phyloP scores from a whole-genome alignment of 2,888 invertebrate genomes.

The Epirrhoe alternata region DNA sequence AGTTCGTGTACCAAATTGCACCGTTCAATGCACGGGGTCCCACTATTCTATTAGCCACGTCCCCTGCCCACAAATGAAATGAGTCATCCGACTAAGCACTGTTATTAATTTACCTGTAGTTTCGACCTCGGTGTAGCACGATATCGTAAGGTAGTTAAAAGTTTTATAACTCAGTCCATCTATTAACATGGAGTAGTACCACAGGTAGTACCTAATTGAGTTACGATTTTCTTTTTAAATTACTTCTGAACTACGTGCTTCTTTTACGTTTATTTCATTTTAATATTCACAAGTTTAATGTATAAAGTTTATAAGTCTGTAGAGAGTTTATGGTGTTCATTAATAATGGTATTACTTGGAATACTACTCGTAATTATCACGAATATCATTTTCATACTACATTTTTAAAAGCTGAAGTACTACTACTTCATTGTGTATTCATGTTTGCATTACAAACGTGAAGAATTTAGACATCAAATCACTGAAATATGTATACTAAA shows the following conservation, averaged over 20 bases:
- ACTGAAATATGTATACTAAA: neutral
- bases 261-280: conserved; percentile 23
- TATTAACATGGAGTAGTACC: conserved; percentile 30
- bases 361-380: neutral
- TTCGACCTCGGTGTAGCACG: conserved; percentile 33
- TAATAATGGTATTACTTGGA: neutral
- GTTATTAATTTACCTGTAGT: conserved; percentile 51
- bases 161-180: conserved; percentile 36
- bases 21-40: conserved; percentile 41
- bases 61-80: conserved; percentile 53
- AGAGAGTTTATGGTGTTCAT: conserved; percentile 4
- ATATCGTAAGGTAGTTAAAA: conserved; percentile 36
- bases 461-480: neutral
- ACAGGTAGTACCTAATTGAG: conserved; percentile 30
- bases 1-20: conserved; percentile 43
- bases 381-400: neutral
- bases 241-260: conserved; percentile 32
- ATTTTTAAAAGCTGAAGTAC: neutral
- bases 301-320: conserved; percentile 8
- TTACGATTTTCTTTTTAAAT: conserved; percentile 39
- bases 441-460: neutral
- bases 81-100: conserved; percentile 53
- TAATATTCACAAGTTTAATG: conserved; percentile 7
- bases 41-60: conserved; percentile 47
- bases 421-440: neutral